A percentile compares a stretch with the other conserved stretches of the same genome.
Conservation (phyloP, 2,113 vertebrate species). For the Ictalurus punctatus region DNA sequence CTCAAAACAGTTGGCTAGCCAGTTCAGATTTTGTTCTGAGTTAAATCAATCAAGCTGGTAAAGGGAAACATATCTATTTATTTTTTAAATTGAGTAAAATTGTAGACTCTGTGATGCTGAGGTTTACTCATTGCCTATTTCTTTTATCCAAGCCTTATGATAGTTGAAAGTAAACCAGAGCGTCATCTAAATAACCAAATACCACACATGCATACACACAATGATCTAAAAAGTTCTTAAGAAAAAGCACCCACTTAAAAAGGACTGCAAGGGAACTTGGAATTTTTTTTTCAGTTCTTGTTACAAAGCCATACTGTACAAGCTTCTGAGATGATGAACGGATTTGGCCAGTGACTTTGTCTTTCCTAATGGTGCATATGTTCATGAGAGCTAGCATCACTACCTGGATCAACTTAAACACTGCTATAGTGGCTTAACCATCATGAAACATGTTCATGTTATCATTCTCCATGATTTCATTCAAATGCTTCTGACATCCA, state of each 20-base stretch:
- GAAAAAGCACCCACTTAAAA: not conserved
- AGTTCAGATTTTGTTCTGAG: constrained; percentile 5
- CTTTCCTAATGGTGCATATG: not conserved
- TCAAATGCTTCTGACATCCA: not conserved
- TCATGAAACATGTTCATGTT: not conserved
- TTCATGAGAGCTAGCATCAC: not conserved
- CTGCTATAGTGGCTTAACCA: not conserved
- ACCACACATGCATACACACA: not conserved
- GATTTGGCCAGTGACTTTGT: not conserved
- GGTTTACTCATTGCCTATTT: not conserved
- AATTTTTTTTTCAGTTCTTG: not conserved
- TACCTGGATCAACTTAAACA: not conserved
- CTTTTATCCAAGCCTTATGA: not conserved
- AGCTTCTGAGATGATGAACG: not conserved
- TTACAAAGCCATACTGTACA: not conserved
- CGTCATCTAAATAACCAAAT: not conserved
- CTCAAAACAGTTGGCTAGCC: not conserved
- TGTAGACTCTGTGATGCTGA: not conserved
- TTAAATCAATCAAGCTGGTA: not conserved
- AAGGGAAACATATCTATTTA: not conserved
- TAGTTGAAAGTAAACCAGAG: not conserved
- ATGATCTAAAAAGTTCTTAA: not conserved
- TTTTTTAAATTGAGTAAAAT: not conserved
- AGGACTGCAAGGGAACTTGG: not conserved
- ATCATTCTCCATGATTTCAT: not conserved